Evolutionary conservation across 2,888 invertebrate genomes (phyloP).

Genomic region (Labia minor): DNA sequence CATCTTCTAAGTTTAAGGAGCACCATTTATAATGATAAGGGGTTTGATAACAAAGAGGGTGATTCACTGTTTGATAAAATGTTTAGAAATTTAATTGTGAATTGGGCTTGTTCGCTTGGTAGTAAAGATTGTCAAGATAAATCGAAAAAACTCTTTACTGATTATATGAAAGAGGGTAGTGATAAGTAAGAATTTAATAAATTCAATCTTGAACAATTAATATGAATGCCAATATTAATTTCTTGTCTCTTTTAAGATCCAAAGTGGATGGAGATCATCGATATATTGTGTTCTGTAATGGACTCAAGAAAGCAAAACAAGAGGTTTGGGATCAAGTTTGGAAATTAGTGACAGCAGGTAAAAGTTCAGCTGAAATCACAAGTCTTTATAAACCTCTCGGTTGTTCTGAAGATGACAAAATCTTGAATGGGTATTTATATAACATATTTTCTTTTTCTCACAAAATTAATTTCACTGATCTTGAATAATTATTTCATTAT

Average conservation of each 20-base stretch:
- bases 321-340: conserved; percentile 67
- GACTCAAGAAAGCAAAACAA: conserved; percentile 52
- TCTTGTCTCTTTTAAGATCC: conserved; percentile 28
- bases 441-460: too few relatives aligned
- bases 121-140: conserved; percentile 42
- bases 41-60: conserved; percentile 38
- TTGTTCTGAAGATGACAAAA: conserved; percentile 46
- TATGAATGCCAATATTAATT: too few relatives aligned
- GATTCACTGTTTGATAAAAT: conserved; percentile 44
- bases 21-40: conserved; percentile 36
- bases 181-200: too few relatives aligned
- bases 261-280: conserved; percentile 64
- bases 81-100: conserved; percentile 44
- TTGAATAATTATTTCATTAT: too few relatives aligned
- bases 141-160: conserved; percentile 30
- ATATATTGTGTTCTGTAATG: conserved; percentile 60
- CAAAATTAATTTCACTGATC: too few relatives aligned
- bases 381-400: conserved; percentile 54
- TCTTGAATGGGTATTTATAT: conserved; percentile 50
- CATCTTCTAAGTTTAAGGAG: conserved; percentile 14
- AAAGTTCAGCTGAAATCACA: conserved; percentile 56
- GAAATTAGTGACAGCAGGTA: conserved; percentile 49
- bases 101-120: conserved; percentile 48
- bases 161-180: too few relatives aligned
- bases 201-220: too few relatives aligned